Evolutionary conservation across 2,888 invertebrate genomes (phyloP), one percentile per base, ranked within the genome.

Genomic region (Drosophila putrida): DNA sequence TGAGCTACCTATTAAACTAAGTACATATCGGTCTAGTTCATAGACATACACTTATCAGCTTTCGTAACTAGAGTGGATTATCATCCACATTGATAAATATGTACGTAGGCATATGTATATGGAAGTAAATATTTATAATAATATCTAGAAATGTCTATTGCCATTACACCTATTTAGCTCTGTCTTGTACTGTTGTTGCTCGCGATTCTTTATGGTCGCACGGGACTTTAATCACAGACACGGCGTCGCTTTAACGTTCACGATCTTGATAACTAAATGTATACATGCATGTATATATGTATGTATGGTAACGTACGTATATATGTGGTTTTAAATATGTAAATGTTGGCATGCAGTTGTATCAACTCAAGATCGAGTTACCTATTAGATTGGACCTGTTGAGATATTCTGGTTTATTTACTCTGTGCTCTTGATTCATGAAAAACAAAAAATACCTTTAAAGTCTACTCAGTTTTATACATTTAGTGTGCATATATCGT

Each of bases 401-500:
- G 20, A n/a, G 10, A 41, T 6, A 59, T 65, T 38, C 60, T 71
- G 80, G 27, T 65, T 65, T 59, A 36, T 46, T 55, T 58, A 31
- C 43, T 28, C n/a, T 35, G 41, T 67, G 57, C 63, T 66, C 64
- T 82, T 82, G 74, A 82, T 82, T 82, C 83, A 72, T 66, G 58
- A 55, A 54, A 50, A 55, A 65, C 43, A 47, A 60, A 53, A 53
- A 46, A 60, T 5, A 28, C 20, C 41, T 49, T 49, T 53, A 61
- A 47, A 27, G 20, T 36, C 47, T 53, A 54, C 35, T 63, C 41
- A 53, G 38, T 20, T 9, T 10, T 13, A 11, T 41, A 44, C 43
- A 31, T 35, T 8, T 43, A 35, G 46, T 39, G 3, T 13, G 9
- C 13, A 46, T 38, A 46, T 50, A 63, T 53, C 65, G 66, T 65